A percentile compares a stretch with the other conserved stretches of the same genome.
Evolutionary conservation across 1,140 invertebrate species (phyloP).

Genomic region (Pogonus chalceus): DNA sequence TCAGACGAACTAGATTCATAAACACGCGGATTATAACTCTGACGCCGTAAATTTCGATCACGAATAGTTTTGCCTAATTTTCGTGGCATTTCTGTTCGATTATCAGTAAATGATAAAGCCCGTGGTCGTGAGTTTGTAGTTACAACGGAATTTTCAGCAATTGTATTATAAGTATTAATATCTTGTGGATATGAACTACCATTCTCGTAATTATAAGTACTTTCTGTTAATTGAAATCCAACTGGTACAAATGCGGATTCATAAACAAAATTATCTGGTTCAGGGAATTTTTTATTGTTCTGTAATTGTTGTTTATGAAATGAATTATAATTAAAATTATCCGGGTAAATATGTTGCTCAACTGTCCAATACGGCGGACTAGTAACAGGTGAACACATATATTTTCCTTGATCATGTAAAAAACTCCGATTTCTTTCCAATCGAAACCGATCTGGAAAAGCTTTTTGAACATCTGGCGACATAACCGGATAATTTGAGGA

Average conservation of each 20-base stretch:
- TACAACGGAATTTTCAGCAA: neutral
- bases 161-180: neutral
- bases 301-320: neutral
- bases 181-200: neutral
- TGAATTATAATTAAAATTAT: neutral
- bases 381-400: neutral
- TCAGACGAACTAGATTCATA: constrained; percentile 36
- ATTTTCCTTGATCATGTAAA: constrained; percentile 11
- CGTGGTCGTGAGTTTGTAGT: constrained; percentile 17
- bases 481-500: neutral
- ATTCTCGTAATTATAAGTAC: neutral
- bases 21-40: constrained; percentile 44
- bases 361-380: constrained; percentile 1
- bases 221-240: neutral
- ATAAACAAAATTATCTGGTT: too few species aligned
- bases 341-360: neutral
- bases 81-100: constrained; percentile 24
- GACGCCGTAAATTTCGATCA: constrained; percentile 39
- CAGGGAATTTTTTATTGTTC: neutral
- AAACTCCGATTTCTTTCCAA: constrained; percentile 13
- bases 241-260: neutral
- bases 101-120: constrained; percentile 28
- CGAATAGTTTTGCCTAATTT: constrained; percentile 32
- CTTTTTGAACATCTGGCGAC: neutral
- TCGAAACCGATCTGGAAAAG: constrained; percentile 5